Evolutionary conservation across 1,140 invertebrate genomes (phyloP).

Genomic region (Coenobita brevimanus): DNA sequence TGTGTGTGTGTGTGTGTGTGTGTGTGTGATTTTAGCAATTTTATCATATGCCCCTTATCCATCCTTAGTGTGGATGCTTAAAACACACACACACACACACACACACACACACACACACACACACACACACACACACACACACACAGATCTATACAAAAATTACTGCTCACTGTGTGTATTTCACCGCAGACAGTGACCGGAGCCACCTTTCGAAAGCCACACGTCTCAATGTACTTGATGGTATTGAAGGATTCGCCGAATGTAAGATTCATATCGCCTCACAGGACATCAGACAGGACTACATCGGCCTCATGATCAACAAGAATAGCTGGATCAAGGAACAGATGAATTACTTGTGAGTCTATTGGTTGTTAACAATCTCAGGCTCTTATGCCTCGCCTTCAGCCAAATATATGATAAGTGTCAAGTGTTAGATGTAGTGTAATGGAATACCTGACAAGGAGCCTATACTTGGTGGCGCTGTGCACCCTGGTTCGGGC

Average conservation of each 20-base stretch:
- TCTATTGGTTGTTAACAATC: too few relatives aligned
- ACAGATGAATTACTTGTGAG: constrained; percentile 45
- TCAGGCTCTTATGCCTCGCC: too few relatives aligned
- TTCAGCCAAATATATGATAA: too few relatives aligned
- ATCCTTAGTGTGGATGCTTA: constrained; percentile 6
- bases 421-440: too few relatives aligned
- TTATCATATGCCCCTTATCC: neutral
- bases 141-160: constrained; percentile 21
- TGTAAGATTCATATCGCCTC: constrained; percentile 37
- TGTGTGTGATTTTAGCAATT: too few relatives aligned
- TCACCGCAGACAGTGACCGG: constrained; percentile 27
- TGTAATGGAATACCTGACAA: too few relatives aligned
- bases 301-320: constrained; percentile 41
- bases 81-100: constrained; percentile 6
- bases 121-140: constrained; percentile 7
- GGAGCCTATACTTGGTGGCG: too few relatives aligned
- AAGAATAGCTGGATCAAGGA: constrained; percentile 56
- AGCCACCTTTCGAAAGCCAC: constrained; percentile 4
- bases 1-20: constrained; percentile 27
- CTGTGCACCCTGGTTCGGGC: too few relatives aligned
- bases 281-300: constrained; percentile 36
- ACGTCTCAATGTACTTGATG: neutral
- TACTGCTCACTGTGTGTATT: neutral
- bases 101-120: constrained; percentile 14
- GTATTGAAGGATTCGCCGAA: neutral